Percentiles rank a stretch among this genome's conserved stretches.
These are phyloP conservation scores for Theonella swinhoei DNA, from an alignment of 37 sponge, comb jelly and placozoan species.

Conservation along the genomic window DNA sequence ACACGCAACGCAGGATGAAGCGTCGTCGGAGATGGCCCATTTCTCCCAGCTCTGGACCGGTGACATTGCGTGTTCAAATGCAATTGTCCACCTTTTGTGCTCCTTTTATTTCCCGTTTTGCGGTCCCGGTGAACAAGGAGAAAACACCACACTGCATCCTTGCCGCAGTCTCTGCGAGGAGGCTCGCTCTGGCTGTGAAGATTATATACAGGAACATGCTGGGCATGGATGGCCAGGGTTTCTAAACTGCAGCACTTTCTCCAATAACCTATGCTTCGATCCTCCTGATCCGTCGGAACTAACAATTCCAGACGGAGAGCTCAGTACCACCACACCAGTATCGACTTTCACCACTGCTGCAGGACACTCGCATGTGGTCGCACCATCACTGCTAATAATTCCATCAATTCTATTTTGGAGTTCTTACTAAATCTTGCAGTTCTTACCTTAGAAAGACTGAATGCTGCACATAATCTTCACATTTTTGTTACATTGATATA, in stretches of 20 bases:
- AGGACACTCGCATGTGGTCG: no score
- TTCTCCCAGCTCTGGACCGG: neutral
- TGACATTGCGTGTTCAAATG: constrained; percentile 11
- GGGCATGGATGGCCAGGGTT: constrained; percentile 14
- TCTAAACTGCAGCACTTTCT: constrained; percentile 8
- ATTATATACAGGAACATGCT: neutral
- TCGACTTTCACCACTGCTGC: neutral
- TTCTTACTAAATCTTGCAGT: no score
- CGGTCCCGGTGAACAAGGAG: neutral
- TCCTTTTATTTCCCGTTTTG: constrained; percentile 24
- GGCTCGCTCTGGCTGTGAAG: neutral
- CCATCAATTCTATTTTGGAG: no score
- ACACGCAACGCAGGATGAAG: neutral
- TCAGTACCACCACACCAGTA: neutral
- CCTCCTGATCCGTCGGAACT: neutral
- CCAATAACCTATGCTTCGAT: neutral
- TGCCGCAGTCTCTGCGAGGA: constrained; percentile 20
- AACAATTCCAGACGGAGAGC: neutral
- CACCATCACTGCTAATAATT: no score
- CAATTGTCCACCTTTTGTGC: constrained; percentile 32
- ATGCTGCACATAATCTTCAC: no score
- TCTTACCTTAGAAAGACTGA: no score
- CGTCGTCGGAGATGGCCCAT: neutral
- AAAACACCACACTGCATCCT: neutral
- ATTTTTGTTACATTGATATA: no score